Evolutionary conservation across 2,888 invertebrate genomes (phyloP), one percentile per base, ranked within the genome.

Genomic region (Mellilla xanthometata): DNA sequence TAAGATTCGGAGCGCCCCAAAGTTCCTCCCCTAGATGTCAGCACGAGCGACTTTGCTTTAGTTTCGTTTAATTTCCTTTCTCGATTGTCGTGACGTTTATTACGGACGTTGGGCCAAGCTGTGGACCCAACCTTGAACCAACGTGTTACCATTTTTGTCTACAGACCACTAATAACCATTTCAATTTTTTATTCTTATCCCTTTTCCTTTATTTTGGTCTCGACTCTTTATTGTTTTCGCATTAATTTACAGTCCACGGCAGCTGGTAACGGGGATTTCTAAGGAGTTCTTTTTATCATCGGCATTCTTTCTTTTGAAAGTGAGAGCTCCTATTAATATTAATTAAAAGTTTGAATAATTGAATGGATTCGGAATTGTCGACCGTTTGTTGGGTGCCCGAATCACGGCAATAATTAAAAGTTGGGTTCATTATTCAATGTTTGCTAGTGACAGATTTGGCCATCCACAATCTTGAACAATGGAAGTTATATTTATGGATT

Each of bases 301-400:
- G 71, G 81, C 80, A 78, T 86, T 85, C 81, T 85, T 88, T 86
- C 86, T 82, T 87, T 85, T 77, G 79, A 79, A 82, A 86, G 75
- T 81, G 81, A 81, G 82, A 80, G 80, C 76, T 78, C 75, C 86
- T 89, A 88, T 87, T 89, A 87, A 89, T 89, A 88, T 89, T 89
- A 88, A 89, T 88, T 88, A 88, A 88, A 89, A 88, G 81, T 88
- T 88, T 86, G 82, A 85, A 87, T 87, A 86, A 88, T 83, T 87
- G 83, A 86, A 87, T 82, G 78, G 76, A 81, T 83, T 81, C 69
- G 68, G 81, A 79, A 86, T 86, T 84, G 82, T 87, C 78, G 78
- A 60, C 63, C 77, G 82, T 81, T 61, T 82, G 81, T 82, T 74
- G 74, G 73, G 74, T 69, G 73, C 76, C 77, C 77, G 76, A 81